These are phyloP conservation scores for Raja brachyura DNA, from an alignment of 2,113 vertebrate genomes.

Conservation along the genomic window DNA sequence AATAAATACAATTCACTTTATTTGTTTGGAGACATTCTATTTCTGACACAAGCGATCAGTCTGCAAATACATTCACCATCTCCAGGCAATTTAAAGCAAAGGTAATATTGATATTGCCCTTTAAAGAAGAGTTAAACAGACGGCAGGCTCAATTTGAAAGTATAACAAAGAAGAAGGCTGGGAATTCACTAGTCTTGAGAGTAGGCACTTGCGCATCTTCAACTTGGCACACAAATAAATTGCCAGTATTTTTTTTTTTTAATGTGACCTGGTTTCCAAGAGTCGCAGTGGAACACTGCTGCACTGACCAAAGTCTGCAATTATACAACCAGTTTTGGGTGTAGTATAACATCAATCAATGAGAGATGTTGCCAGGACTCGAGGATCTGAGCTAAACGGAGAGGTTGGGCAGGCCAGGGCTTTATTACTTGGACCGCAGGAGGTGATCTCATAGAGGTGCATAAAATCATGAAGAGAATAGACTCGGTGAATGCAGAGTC, in stretches of 20 bases:
- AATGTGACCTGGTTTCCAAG: background rate
- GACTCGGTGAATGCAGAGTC: no score
- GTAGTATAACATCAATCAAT: no score
- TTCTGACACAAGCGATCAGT: background rate
- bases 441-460: no score
- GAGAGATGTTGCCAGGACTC: no score
- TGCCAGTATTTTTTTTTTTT: background rate
- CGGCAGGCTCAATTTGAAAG: background rate
- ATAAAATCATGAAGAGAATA: no score
- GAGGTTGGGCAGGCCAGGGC: no score
- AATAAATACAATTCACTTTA: background rate
- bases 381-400: no score
- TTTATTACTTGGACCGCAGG: no score
- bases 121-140: background rate
- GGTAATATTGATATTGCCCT: background rate
- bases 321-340: background rate
- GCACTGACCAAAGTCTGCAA: background rate
- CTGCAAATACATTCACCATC: no score
- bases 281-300: background rate
- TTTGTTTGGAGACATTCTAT: background rate
- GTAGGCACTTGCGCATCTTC: background rate
- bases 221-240: background rate
- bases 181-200: background rate
- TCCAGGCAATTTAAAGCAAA: background rate
- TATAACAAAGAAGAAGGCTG: background rate